Base-by-base conservation (phyloP, 2,113 vertebrate species). In the Erythrocercus mccallii region DNA sequence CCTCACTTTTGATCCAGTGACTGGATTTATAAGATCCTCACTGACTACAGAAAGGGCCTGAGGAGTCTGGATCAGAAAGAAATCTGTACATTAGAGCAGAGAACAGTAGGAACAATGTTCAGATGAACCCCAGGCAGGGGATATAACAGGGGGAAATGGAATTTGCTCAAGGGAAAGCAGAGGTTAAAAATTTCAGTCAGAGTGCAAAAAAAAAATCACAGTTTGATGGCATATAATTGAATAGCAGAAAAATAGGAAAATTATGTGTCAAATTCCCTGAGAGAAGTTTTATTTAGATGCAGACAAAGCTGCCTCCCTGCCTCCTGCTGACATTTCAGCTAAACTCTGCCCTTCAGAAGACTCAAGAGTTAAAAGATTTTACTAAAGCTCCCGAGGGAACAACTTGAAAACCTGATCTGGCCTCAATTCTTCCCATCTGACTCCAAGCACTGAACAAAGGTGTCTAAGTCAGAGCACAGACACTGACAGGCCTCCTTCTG, bases 381-480 rank as follows among this genome's bases (percentile, higher is more conserved):
- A 90, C 60, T 81, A 65, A 62, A 47, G 66, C 22, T 90, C 91
- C 69, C 5, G 11, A 25, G 69, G 88, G 80, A 94, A 51, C 33
- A 88, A 86, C 72, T 74, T 84, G 64, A 89, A 94, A 94, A 86
- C 60, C 83, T 94, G 90, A 65, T 81, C 77, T 94, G 94, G 73
- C 86, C 91, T 96, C 77, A 62, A 66, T 92, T 95, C 91, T 62
- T 77, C 86, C 68, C 79, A 56, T 11, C 61, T 77, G 82, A 95
- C 62, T 94, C 54, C 4, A 64, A 35, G 76, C 76, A 81, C 64
- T 58, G 82, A 92, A 90, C 33, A 91, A 70, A 95, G 72, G 91
- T 58, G 64, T 61, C 45, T 80, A 68, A 90, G 91, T 48, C 21
- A 92, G 76, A 92, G 89, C 80, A 73, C 45, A 81, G 82, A 7